These are phyloP conservation scores for Anastrepha obliqua DNA, from an alignment of 1,140 invertebrate genomes.

Conservation along the genomic window DNA sequence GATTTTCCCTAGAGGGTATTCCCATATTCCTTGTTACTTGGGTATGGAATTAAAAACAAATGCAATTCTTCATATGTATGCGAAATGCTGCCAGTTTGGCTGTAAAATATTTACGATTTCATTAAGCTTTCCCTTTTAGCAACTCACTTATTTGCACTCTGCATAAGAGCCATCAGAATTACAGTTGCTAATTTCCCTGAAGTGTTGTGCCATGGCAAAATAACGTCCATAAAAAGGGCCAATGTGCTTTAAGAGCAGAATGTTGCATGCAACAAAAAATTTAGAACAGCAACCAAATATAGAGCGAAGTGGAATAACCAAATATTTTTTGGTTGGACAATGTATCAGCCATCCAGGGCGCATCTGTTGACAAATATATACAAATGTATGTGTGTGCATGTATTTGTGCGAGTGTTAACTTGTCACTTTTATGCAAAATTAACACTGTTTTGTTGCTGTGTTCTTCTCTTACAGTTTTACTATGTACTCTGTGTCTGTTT, in stretches of 20 bases:
- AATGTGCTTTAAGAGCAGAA: background rate
- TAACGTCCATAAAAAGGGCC: background rate
- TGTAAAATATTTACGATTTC: constrained; percentile 42
- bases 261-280: background rate
- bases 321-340: no score
- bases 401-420: background rate
- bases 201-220: constrained; percentile 6
- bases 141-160: background rate
- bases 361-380: no score
- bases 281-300: background rate
- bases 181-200: constrained; percentile 40
- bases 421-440: background rate
- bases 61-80: background rate
- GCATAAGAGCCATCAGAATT: background rate
- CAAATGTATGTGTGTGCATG: no score
- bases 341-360: no score
- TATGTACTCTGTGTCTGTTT: constrained; percentile 62
- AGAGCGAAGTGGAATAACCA: background rate
- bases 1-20: background rate
- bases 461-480: constrained; percentile 49
- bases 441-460: background rate
- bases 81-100: background rate
- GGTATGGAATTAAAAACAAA: background rate
- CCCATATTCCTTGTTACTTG: background rate
- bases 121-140: constrained; percentile 29